Evolutionary conservation across 2,113 vertebrate genomes (phyloP).

Genomic region (Macrotus californicus): DNA sequence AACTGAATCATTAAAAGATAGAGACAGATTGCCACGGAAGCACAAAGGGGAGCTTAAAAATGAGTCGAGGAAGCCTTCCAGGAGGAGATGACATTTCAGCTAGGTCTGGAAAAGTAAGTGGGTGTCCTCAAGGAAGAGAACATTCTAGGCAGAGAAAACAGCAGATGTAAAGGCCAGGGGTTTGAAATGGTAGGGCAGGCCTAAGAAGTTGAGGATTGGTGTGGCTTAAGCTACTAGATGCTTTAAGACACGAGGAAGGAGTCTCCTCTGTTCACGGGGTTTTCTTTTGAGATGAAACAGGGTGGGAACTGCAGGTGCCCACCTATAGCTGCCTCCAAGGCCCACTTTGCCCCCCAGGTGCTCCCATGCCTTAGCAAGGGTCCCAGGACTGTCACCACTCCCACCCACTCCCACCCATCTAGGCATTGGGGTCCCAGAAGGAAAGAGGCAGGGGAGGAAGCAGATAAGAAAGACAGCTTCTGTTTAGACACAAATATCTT

Average conservation of each 20-base stretch:
- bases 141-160: neutral
- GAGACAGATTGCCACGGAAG: neutral
- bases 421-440: constrained; percentile 74
- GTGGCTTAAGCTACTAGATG: neutral
- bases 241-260: neutral
- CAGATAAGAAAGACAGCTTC: constrained; percentile 84
- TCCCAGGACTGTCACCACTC: constrained; percentile 27
- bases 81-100: neutral
- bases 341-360: neutral
- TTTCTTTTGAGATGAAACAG: constrained; percentile 15
- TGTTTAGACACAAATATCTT: constrained; percentile 89
- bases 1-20: neutral
- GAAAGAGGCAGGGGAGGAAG: constrained; percentile 81
- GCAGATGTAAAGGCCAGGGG: neutral
- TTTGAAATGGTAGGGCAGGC: neutral
- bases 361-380: neutral
- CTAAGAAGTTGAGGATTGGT: neutral
- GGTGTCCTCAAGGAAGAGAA: neutral
- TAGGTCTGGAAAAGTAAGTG: neutral
- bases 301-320: neutral
- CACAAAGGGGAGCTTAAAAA: neutral
- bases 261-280: neutral
- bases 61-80: constrained; percentile 4
- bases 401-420: constrained; percentile 41
- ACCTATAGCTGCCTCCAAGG: neutral